phyloP scores from a whole-genome alignment of 64 coral and sea anemone species.

The Hydrozoanthus tunicans region DNA sequence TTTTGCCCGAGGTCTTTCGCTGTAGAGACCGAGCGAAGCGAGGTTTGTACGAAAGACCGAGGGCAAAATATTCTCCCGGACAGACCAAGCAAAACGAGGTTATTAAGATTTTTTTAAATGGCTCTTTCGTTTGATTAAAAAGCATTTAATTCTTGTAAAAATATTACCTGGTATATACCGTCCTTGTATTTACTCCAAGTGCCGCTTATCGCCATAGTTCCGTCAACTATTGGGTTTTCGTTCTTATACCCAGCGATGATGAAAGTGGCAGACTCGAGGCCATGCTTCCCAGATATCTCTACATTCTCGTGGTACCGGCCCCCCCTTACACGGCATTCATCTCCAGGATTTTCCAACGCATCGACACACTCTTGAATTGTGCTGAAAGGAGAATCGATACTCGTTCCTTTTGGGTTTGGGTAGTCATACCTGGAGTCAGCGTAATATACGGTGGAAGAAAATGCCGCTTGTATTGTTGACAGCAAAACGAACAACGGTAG shows the following conservation, averaged over 20 bases:
- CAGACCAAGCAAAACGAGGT: too few relatives aligned
- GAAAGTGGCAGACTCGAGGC: slow-evolving; percentile 26
- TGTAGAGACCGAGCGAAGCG: too few relatives aligned
- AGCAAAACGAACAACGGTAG: neutral
- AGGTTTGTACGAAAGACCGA: too few relatives aligned
- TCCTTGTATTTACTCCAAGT: slow-evolving; percentile 56
- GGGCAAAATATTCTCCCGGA: too few relatives aligned
- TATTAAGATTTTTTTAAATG: too few relatives aligned
- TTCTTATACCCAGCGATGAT: slow-evolving; percentile 61
- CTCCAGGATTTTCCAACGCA: slow-evolving; percentile 35
- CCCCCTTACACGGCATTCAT: slow-evolving; percentile 59
- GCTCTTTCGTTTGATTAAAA: too few relatives aligned
- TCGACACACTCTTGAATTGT: slow-evolving; percentile 66
- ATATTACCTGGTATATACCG: slow-evolving; percentile 40
- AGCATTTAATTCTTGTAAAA: too few relatives aligned
- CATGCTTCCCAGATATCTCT: slow-evolving; percentile 64
- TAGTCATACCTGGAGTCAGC: neutral
- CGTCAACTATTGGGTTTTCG: slow-evolving; percentile 75
- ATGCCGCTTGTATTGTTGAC: neutral
- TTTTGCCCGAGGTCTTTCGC: too few relatives aligned
- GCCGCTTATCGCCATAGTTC: slow-evolving; percentile 46
- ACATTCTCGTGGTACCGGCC: slow-evolving; percentile 79
- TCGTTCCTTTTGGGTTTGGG: neutral
- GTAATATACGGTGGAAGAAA: slow-evolving; percentile 9
- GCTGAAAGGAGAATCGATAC: slow-evolving; percentile 9